Evolutionary conservation across 2,113 vertebrate species (phyloP).

Genomic region (Amblyopsis rosae): DNA sequence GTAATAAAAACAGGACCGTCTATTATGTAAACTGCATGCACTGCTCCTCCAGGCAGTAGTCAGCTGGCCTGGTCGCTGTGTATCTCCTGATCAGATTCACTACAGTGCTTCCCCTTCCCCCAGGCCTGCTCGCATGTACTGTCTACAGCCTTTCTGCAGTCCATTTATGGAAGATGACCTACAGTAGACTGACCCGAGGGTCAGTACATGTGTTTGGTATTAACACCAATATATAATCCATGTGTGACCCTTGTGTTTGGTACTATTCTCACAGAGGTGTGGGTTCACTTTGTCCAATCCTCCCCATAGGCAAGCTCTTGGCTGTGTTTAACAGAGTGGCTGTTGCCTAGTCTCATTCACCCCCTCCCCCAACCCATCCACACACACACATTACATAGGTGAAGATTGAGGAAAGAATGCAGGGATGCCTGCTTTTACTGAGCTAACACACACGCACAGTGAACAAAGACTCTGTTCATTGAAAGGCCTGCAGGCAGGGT

Average conservation of each 20-base stretch:
- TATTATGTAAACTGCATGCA: too few species aligned
- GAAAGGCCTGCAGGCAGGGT: conserved; percentile 19
- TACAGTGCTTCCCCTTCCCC: too few species aligned
- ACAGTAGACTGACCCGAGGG: conserved; percentile 3
- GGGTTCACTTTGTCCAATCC: conserved; percentile 14
- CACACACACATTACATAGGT: conserved; percentile 22
- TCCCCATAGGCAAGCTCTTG: conserved; percentile 20
- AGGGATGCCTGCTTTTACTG: conserved; percentile 8
- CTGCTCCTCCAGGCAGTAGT: too few species aligned
- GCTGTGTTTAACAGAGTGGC: conserved; percentile 1
- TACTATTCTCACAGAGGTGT: neutral
- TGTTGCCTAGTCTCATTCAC: neutral
- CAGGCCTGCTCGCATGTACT: too few species aligned
- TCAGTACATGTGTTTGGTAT: neutral
- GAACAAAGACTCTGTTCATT: conserved; percentile 40
- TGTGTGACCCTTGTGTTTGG: conserved; percentile 16
- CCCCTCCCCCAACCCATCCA: neutral
- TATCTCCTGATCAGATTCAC: too few species aligned
- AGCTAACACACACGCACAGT: neutral
- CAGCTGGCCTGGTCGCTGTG: too few species aligned
- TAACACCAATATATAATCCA: neutral
- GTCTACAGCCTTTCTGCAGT: neutral
- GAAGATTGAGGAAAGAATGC: conserved; percentile 14
- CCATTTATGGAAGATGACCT: neutral
- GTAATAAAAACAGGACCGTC: too few species aligned